phyloP scores from a whole-genome alignment of 2,888 invertebrate genomes.

The Tenthredo distinguenda region DNA sequence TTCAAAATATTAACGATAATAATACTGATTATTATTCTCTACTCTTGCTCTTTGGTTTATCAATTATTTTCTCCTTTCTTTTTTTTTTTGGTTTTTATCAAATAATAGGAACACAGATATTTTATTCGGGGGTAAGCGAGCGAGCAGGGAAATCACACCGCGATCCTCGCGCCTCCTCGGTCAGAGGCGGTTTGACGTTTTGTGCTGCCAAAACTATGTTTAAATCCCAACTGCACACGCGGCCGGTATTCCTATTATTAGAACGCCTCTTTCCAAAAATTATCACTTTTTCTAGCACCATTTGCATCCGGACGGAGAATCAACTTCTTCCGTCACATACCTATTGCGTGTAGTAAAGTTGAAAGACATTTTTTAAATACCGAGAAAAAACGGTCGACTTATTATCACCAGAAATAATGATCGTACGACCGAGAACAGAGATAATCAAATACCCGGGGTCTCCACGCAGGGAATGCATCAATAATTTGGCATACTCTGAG shows the following conservation, averaged over 20 bases:
- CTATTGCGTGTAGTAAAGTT: neutral
- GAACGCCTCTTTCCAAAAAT: conserved; percentile 51
- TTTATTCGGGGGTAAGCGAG: neutral
- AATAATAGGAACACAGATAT: conserved; percentile 35
- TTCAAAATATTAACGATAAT: neutral
- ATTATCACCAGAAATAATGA: neutral
- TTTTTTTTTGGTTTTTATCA: neutral
- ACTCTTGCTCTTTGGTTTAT: neutral
- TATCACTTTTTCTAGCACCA: conserved; percentile 39
- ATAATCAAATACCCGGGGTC: neutral
- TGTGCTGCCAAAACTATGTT: conserved; percentile 77
- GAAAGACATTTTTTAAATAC: neutral
- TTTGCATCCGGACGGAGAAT: conserved; percentile 1
- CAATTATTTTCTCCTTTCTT: conserved; percentile 13
- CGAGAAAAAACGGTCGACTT: neutral
- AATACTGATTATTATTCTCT: neutral
- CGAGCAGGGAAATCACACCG: conserved; percentile 50
- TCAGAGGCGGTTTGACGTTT: conserved; percentile 76
- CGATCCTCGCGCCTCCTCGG: conserved; percentile 72
- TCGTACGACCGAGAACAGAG: neutral
- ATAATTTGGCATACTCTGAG: neutral
- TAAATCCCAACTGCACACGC: conserved; percentile 74
- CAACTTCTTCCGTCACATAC: neutral
- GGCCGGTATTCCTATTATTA: conserved; percentile 72
- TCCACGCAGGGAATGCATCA: neutral